A percentile compares a stretch with the other conserved stretches of the same genome.
Evolutionary conservation across 2,113 vertebrate genomes (phyloP).

Genomic region (Pseudopipra pipra): DNA sequence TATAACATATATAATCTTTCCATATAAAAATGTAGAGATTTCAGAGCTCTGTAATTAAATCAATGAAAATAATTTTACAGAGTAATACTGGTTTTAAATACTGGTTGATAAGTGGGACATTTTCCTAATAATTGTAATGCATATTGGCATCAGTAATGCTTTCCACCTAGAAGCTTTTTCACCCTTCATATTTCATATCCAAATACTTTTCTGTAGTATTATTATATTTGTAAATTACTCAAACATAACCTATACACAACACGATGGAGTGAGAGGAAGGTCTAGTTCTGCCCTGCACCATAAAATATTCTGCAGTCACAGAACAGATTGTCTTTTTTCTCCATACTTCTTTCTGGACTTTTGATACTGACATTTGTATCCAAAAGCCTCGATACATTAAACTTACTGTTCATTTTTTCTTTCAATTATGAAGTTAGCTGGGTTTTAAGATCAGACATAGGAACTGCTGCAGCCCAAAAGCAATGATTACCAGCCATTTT

Average conservation of each 20-base stretch:
- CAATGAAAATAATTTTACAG: not conserved
- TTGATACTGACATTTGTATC: not conserved
- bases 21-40: not conserved
- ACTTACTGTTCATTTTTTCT: not conserved
- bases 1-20: not conserved
- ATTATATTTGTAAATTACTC: not conserved
- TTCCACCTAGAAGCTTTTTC: not conserved
- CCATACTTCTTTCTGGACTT: not conserved
- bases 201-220: not conserved
- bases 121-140: not conserved
- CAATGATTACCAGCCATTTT: not conserved
- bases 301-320: not conserved
- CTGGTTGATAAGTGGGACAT: not conserved
- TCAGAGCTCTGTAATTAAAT: not conserved
- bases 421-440: not conserved
- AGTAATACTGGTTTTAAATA: not conserved
- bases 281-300: not conserved
- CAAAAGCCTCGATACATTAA: not conserved
- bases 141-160: not conserved
- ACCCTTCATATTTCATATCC: not conserved
- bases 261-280: not conserved
- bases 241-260: not conserved
- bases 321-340: not conserved
- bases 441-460: not conserved
- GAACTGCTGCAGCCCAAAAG: not conserved